Conservation (phyloP, 2,113 vertebrate species). For the Acanthisitta chloris region DNA sequence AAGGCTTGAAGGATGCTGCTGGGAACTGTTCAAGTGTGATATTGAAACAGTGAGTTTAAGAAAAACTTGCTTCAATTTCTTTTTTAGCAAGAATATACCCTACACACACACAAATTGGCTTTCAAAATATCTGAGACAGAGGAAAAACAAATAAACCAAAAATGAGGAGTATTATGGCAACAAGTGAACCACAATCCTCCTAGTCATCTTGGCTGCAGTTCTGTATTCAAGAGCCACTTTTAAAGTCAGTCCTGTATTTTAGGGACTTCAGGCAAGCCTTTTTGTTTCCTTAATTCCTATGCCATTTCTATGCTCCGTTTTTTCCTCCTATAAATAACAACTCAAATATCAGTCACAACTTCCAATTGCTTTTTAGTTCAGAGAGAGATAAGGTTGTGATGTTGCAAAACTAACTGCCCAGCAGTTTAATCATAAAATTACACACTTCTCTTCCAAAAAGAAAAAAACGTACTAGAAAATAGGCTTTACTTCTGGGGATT, state of each 20-base stretch:
- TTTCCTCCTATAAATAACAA: not conserved
- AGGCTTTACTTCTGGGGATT: not conserved
- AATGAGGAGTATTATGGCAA: not conserved
- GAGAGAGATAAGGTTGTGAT: not conserved
- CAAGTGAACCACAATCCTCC: not conserved
- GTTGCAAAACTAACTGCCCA: not conserved
- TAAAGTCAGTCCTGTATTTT: not conserved
- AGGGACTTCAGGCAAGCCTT: not conserved
- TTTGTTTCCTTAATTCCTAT: not conserved
- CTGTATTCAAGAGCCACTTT: not conserved
- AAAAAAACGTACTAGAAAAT: not conserved
- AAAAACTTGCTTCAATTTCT: constrained; percentile 41
- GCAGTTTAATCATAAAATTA: constrained; percentile 28
- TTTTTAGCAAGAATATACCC: not conserved
- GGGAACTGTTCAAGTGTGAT: constrained; percentile 58
- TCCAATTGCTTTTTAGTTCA: not conserved
- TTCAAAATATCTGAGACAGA: not conserved
- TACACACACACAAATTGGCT: not conserved
- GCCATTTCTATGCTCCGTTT: not conserved
- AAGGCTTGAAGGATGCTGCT: constrained; percentile 37
- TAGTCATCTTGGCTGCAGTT: not conserved
- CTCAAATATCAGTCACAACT: not conserved
- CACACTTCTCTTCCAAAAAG: not conserved
- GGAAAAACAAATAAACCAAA: not conserved
- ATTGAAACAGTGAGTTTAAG: constrained; percentile 30